Evolutionary conservation across 2,113 vertebrate species (phyloP), one percentile per base, ranked within the genome.

Genomic region (Petaurus breviceps): DNA sequence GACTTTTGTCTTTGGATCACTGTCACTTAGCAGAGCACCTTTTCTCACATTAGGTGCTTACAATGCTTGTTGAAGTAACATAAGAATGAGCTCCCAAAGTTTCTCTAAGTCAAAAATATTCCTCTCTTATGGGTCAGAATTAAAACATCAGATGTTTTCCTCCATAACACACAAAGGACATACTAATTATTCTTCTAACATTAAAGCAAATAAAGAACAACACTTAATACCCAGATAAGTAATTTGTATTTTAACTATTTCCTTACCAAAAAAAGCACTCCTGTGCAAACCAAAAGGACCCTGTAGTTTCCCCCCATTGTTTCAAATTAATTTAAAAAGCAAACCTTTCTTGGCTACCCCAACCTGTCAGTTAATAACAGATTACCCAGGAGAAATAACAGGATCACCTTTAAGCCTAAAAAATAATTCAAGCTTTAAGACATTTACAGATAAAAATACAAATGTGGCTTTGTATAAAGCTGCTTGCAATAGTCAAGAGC

Each of bases 401-500:
- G 23, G 54, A 90, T 25, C 96, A 95, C 31, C 93, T 61, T 93
- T 53, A 95, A 19, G 12, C 54, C 92, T 97, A 61, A 95, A 93
- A 95, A 96, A 93, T 24, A 96, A 96, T 12, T 46, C 23, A 51
- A 55, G 61, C 46, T 95, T 97, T 89, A 95, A 92, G 55, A 92
- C 1, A 97, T 93, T 95, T 94, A 96, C 43, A 57, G 37, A 93
- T 47, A 51, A 97, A 95, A 90, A 96, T 89, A 94, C 95, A 94
- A 97, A 91, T 1, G 91, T 97, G 28, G 43, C 77, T 94, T 95
- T 47, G 26, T 50, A 28, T 51, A 31, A 90, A 90, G 28, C 49
- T 90, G 4, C 14, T 28, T 50, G 90, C 47, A 90, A 49, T 23
- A 25, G 25, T 90, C 25, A 28, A 49, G 25, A 50, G 47, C 25